A percentile compares a stretch with the other conserved stretches of the same genome.
Conservation (phyloP, 2,113 vertebrate species). For the Nymphicus hollandicus region DNA sequence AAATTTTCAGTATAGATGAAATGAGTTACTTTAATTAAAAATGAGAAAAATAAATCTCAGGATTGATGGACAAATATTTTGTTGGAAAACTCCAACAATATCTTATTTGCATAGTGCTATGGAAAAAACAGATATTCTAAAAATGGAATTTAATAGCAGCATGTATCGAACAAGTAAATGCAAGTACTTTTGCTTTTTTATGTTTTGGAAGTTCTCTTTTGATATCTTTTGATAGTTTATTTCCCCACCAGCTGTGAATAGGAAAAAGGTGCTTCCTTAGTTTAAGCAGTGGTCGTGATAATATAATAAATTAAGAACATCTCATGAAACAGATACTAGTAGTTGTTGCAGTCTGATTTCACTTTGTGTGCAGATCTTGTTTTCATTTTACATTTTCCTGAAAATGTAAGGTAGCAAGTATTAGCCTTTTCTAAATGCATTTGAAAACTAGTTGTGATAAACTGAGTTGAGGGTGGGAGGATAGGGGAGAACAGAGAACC, state of each 20-base stretch:
- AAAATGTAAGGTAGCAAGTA: neutral
- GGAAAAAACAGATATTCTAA: neutral
- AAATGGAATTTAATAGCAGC: neutral
- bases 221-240: neutral
- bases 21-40: neutral
- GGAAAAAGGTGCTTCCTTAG: neutral
- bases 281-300: neutral
- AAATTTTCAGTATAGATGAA: neutral
- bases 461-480: neutral
- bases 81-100: neutral
- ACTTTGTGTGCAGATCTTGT: neutral
- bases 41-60: neutral
- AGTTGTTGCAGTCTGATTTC: neutral
- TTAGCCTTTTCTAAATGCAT: neutral
- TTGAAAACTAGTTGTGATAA: neutral
- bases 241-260: neutral
- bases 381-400: neutral
- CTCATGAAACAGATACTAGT: neutral
- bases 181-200: neutral
- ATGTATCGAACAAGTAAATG: neutral
- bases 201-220: neutral
- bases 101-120: neutral
- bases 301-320: neutral
- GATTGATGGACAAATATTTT: neutral
- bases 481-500: neutral